Evolutionary conservation across 2,113 vertebrate species (phyloP), one percentile per base, ranked within the genome.

Genomic region (Herpailurus yagouaroundi): DNA sequence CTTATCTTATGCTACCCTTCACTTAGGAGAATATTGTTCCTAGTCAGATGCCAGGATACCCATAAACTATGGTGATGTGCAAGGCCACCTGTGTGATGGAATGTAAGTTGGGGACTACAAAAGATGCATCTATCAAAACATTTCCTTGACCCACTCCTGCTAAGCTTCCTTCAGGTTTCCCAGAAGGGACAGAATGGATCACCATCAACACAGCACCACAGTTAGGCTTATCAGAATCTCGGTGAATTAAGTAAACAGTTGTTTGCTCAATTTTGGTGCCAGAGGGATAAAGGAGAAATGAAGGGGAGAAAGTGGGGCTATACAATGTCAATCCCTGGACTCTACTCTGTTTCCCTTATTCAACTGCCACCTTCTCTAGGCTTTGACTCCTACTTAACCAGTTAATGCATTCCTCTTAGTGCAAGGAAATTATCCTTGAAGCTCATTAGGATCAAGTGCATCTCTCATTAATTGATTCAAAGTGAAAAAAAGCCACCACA

Each of bases 381-480:
- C 4, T 27, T 31, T 16, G 13, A 52, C 13, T 92, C 73, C 45
- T 89, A 16, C 50, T 33, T 19, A 73, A 55, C 55, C 52, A 92
- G 57, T 57, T 25, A 86, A 68, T 23, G 5, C 4, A 57, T 68
- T 92, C n/a, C 45, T 84, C 48, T 90, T 77, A 63, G 69, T 31
- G 14, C 13, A 68, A 29, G 29, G 88, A 89, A 89, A 74, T 74
- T 73, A 90, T 80, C 18, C 74, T 66, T 50, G 55, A 83, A 79
- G 31, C 33, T 90, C 76, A 76, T 89, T 94, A 94, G 86, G 95
- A 89, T 86, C 86, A 94, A 97, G 83, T 29, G 33, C 71, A 33
- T 86, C 57, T 89, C 38, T 88, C 90, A 93, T 95, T 97, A 93
- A 95, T 92, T 90, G 94, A 93, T 85, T 97, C 31, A 87, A 93